phyloP scores from a whole-genome alignment of 2,888 invertebrate genomes.

The Drosophila mettleri region DNA sequence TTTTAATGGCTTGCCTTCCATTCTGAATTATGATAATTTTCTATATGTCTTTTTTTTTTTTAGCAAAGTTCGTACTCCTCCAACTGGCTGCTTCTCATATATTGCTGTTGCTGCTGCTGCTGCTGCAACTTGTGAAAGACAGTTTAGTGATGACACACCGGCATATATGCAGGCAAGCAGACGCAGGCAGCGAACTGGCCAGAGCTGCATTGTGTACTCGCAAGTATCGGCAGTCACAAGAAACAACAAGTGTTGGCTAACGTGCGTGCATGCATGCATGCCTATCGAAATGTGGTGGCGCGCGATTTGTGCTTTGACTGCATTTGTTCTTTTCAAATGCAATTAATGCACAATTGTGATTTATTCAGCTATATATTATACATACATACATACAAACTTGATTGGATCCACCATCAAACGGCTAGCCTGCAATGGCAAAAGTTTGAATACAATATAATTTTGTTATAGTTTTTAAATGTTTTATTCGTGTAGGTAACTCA shows the following conservation, averaged over 20 bases:
- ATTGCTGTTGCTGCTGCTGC: no score
- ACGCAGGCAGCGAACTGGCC: background rate
- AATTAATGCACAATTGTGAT: background rate
- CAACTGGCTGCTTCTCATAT: background rate
- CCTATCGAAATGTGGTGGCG: constrained; percentile 1
- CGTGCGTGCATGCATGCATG: background rate
- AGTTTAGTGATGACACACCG: background rate
- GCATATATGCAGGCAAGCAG: no score
- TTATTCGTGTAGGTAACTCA: constrained; percentile 29
- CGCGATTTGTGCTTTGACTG: background rate
- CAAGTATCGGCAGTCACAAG: no score
- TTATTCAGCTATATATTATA: background rate
- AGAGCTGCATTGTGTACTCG: constrained; percentile 7
- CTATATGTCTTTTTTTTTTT: background rate
- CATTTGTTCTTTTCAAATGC: background rate
- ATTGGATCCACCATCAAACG: background rate
- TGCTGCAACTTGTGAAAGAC: constrained; percentile 14
- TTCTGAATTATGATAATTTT: background rate
- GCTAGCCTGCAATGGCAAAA: background rate
- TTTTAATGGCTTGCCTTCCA: constrained; percentile 47
- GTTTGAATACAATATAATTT: constrained; percentile 33
- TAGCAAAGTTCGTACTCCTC: no score
- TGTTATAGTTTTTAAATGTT: constrained; percentile 25
- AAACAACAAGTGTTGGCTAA: constrained; percentile 15
- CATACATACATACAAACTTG: background rate